These are phyloP conservation scores for Sciurus carolinensis DNA, from an alignment of 2,797 vertebrate species.

Conservation along the genomic window DNA sequence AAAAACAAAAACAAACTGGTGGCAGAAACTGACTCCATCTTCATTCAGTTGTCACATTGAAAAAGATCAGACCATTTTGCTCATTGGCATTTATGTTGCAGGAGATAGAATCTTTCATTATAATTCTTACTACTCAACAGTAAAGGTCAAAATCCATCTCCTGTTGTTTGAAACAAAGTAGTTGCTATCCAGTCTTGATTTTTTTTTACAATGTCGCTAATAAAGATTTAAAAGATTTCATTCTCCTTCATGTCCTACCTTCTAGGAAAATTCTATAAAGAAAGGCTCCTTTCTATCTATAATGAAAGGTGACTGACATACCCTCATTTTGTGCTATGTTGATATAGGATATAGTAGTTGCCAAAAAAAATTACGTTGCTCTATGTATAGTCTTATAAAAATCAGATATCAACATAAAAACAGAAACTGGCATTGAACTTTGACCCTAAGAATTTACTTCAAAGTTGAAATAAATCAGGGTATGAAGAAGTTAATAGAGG, in stretches of 20 bases:
- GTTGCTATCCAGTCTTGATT: not conserved
- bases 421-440: slow-evolving; percentile 33
- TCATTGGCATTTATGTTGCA: not conserved
- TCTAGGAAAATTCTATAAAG: slow-evolving; percentile 14
- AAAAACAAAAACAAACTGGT: not conserved
- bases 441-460: slow-evolving; percentile 37
- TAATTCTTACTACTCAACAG: not conserved
- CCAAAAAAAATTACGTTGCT: slow-evolving; percentile 8
- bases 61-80: slow-evolving; percentile 47
- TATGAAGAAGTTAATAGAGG: slow-evolving; percentile 23
- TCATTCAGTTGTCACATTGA: slow-evolving; percentile 37
- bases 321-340: slow-evolving; percentile 57
- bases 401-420: slow-evolving; percentile 19
- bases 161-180: slow-evolving; percentile 15
- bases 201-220: slow-evolving; percentile 46
- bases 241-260: slow-evolving; percentile 42
- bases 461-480: slow-evolving; percentile 28
- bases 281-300: not conserved
- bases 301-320: not conserved
- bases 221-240: slow-evolving; percentile 31
- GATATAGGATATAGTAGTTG: slow-evolving; percentile 26
- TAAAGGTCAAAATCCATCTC: slow-evolving; percentile 30
- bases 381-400: not conserved
- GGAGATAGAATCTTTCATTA: slow-evolving; percentile 28
- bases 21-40: slow-evolving; percentile 21